These are phyloP conservation scores for Melanotaenia maccullochi DNA, from an alignment of 2,797 vertebrate species.

Conservation along the genomic window DNA sequence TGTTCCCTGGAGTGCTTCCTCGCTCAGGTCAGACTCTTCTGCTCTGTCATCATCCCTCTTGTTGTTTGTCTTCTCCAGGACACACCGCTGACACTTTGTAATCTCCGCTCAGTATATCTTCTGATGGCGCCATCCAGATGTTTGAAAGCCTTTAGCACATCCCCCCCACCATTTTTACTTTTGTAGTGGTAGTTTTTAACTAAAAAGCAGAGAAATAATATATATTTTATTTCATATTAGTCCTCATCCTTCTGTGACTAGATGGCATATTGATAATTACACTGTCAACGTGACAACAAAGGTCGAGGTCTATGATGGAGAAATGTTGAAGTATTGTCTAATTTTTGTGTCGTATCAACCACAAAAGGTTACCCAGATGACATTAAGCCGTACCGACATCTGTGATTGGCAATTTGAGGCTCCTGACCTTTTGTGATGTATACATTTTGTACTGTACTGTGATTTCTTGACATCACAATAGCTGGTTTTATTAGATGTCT, in stretches of 20 bases:
- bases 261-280: constrained; percentile 62
- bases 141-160: constrained; percentile 39
- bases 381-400: constrained; percentile 79
- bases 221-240: constrained; percentile 31
- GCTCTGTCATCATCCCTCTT: constrained; percentile 70
- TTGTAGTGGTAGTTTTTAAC: constrained; percentile 1
- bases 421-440: constrained; percentile 79
- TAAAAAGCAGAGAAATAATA: not conserved
- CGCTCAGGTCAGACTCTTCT: constrained; percentile 64
- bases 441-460: constrained; percentile 34
- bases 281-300: constrained; percentile 76
- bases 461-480: constrained; percentile 36
- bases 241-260: constrained; percentile 9
- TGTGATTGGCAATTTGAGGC: constrained; percentile 79
- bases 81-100: constrained; percentile 56
- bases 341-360: constrained; percentile 71
- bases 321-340: constrained; percentile 65
- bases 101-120: constrained; percentile 48
- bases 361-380: constrained; percentile 85
- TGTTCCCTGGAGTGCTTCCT: constrained; percentile 68
- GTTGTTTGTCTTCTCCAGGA: constrained; percentile 49
- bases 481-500: constrained; percentile 33
- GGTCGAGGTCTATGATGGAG: constrained; percentile 76
- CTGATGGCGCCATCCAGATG: constrained; percentile 75
- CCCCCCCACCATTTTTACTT: not conserved